phyloP scores from a whole-genome alignment of 2,797 vertebrate genomes.

The Echeneis naucrates region DNA sequence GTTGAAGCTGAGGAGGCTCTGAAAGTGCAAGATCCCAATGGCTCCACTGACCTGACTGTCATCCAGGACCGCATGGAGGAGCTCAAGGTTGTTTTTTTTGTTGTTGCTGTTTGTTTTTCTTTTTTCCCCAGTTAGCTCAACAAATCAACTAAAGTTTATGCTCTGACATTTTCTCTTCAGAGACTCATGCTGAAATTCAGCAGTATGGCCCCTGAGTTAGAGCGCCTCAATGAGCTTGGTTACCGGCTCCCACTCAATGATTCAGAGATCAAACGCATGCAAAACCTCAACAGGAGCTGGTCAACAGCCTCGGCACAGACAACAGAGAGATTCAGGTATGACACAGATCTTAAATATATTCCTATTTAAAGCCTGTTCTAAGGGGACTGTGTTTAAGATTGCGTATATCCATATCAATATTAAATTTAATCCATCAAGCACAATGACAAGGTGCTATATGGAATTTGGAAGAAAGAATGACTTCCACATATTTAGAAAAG shows the following conservation, averaged over 20 bases:
- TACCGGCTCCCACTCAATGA: conserved; percentile 95
- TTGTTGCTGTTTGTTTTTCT: background rate
- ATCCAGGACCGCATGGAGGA: conserved; percentile 94
- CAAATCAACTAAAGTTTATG: background rate
- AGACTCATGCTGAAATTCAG: conserved; percentile 95
- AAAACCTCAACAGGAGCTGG: conserved; percentile 95
- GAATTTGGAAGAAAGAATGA: background rate
- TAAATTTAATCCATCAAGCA: too few relatives aligned
- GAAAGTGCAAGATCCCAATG: conserved; percentile 88
- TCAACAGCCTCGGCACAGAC: conserved; percentile 90
- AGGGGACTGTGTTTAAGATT: background rate
- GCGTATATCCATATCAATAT: background rate
- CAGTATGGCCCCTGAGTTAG: conserved; percentile 91
- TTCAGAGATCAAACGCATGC: conserved; percentile 94
- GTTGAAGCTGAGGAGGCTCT: conserved; percentile 89
- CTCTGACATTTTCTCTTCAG: conserved; percentile 70
- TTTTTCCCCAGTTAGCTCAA: background rate
- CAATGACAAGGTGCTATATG: background rate
- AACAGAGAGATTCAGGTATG: conserved; percentile 95
- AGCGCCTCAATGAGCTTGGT: conserved; percentile 93
- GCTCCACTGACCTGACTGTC: conserved; percentile 86
- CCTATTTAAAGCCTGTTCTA: background rate
- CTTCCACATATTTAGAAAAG: background rate
- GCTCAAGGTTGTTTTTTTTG: conserved; percentile 86
- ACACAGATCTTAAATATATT: background rate